These are phyloP conservation scores for Zaprionus inermis DNA, from an alignment of 1,140 invertebrate genomes.

Conservation along the genomic window DNA sequence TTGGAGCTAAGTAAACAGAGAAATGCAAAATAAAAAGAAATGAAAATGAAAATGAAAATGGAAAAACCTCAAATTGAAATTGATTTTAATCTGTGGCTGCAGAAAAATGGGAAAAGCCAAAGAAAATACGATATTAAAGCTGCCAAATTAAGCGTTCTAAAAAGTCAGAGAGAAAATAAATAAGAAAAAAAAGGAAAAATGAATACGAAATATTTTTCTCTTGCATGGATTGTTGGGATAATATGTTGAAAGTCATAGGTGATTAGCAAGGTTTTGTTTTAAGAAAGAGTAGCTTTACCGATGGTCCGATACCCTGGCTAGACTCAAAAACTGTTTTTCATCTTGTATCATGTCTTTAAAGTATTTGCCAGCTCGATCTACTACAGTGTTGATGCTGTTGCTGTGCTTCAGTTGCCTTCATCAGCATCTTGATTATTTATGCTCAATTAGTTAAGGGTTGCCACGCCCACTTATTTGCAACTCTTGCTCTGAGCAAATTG, in stretches of 20 bases:
- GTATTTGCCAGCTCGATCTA: no score
- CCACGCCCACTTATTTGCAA: conserved; percentile 41
- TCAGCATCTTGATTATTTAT: conserved; percentile 49
- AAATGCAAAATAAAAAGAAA: neutral
- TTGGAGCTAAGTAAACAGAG: neutral
- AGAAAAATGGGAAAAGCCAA: neutral
- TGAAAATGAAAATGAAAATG: neutral
- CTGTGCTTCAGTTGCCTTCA: no score
- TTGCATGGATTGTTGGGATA: neutral
- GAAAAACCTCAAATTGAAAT: neutral
- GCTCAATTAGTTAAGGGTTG: conserved; percentile 57
- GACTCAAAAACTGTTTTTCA: no score
- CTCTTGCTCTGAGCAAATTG: conserved; percentile 51
- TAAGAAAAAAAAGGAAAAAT: neutral
- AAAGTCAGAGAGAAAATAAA: no score
- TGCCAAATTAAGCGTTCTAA: conserved; percentile 1
- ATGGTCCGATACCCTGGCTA: no score
- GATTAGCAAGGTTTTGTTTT: neutral
- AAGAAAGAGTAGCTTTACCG: no score
- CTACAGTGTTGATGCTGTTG: no score
- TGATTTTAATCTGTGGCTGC: neutral
- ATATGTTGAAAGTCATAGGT: neutral
- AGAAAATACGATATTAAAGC: neutral
- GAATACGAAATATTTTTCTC: neutral
- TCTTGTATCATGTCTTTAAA: no score